Evolutionary conservation across 2,888 invertebrate species (phyloP), one percentile per base, ranked within the genome.

Genomic region (Trachelus troglodyta): DNA sequence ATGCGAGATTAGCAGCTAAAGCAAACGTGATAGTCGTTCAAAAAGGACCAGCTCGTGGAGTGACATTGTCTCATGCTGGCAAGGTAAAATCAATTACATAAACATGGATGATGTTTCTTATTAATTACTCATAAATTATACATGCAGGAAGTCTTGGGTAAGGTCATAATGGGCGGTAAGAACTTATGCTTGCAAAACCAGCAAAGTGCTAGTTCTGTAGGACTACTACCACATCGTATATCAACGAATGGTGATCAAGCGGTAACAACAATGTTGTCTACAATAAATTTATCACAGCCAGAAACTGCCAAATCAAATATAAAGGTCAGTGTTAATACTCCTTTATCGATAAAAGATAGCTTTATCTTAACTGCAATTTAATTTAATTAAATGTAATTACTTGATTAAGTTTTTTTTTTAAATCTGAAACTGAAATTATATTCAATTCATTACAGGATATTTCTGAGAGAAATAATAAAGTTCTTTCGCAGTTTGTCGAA

Each of bases 1-100:
- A 85, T 74, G 80, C 87, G 37, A 89, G 87, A 79, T 83, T 89
- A 73, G 92, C 91, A 82, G 89, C 92, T 34, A 94, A 94, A 89
- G 93, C 94, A 76, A 94, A 93, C 86, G 92, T 94, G 34, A 94
- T 94, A 83, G 93, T 94, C 34, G 93, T 94, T 35, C 94, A 94
- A 85, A 94, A 94, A 87, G 93, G 93, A 71, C 92, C 93, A 34
- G 90, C 93, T 37, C 90, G 93, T 85, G 93, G 93, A 74, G 88
- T 91, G 68, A 90, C 88, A n/a, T 83, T 91, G 76, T 89, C 91
- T 73, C 90, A 88, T 69, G 89, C 87, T 77, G 90, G 89, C 82
- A 91, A 91, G 86, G 91, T 90, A 85, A 81, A 76, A 56, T 0
- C 23, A 31, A 40, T 69, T 69, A 12, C 35, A 35, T 71, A 23